phyloP scores from a whole-genome alignment of 2,888 invertebrate species.

The Latheticus oryzae region DNA sequence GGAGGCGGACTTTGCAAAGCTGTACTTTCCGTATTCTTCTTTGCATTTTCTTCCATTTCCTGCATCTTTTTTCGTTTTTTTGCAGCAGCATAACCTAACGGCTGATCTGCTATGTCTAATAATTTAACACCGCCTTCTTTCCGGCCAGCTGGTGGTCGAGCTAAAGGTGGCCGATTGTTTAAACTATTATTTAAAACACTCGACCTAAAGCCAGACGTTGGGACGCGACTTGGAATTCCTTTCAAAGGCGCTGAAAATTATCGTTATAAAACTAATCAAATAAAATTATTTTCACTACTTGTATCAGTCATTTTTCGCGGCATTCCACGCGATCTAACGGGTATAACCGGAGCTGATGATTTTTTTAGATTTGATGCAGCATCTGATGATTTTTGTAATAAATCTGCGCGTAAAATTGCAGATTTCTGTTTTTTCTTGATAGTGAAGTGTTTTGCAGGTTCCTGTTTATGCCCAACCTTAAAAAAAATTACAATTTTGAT shows the following conservation, averaged over 20 bases:
- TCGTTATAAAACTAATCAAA: constrained; percentile 1
- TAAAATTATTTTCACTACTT: constrained; percentile 71
- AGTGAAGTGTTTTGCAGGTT: constrained; percentile 91
- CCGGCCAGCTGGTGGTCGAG: constrained; percentile 74
- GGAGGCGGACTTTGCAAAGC: constrained; percentile 59
- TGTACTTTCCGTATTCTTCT: constrained; percentile 70
- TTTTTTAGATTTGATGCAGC: constrained; percentile 91
- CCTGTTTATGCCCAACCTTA: constrained; percentile 84
- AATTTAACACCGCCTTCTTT: constrained; percentile 95
- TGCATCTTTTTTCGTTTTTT: constrained; percentile 89
- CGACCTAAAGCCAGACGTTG: constrained; percentile 74
- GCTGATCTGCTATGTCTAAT: constrained; percentile 93
- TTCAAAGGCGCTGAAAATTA: constrained; percentile 79
- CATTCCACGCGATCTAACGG: constrained; percentile 87
- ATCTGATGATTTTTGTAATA: constrained; percentile 91
- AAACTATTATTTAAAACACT: constrained; percentile 66
- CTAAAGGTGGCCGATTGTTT: constrained; percentile 69
- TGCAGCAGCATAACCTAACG: constrained; percentile 83
- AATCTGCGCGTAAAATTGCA: constrained; percentile 87
- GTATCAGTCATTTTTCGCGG: constrained; percentile 97
- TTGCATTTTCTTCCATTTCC: constrained; percentile 63
- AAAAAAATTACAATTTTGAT: constrained; percentile 10
- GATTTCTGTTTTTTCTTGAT: constrained; percentile 95
- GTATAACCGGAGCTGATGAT: constrained; percentile 88
- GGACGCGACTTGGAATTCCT: constrained; percentile 88